Evolutionary conservation across 2,888 invertebrate genomes (phyloP).

Genomic region (Vandiemenella viatica): DNA sequence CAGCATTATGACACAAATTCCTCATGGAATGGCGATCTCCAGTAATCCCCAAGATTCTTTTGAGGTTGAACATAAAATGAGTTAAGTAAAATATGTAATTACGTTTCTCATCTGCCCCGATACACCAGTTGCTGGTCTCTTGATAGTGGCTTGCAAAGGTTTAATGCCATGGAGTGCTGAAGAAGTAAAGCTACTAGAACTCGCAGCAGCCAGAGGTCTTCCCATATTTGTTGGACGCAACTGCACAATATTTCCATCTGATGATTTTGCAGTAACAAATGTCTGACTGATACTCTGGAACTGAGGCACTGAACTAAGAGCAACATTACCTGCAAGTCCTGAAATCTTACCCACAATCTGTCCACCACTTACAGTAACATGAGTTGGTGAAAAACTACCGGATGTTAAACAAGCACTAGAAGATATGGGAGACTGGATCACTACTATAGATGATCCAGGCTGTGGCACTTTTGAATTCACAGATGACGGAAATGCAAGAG

Average conservation of each 20-base stretch:
- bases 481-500: constrained; percentile 2
- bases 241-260: constrained; percentile 29
- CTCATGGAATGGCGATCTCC: no score
- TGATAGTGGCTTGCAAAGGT: constrained; percentile 23
- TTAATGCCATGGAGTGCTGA: constrained; percentile 25
- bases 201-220: constrained; percentile 25
- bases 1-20: no score
- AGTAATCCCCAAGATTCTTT: no score
- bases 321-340: constrained; percentile 23
- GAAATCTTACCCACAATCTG: constrained; percentile 29
- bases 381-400: not conserved
- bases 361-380: constrained; percentile 18
- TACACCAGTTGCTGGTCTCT: constrained; percentile 30
- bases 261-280: constrained; percentile 28
- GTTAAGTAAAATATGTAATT: no score
- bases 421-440: constrained; percentile 13
- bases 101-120: constrained; percentile 27
- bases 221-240: constrained; percentile 24
- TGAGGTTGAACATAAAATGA: no score
- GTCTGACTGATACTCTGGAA: constrained; percentile 28
- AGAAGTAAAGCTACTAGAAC: constrained; percentile 24
- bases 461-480: constrained; percentile 6
- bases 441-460: constrained; percentile 11
- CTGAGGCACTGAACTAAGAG: constrained; percentile 18
- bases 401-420: constrained; percentile 5